Evolutionary conservation across 2,888 invertebrate species (phyloP), one percentile per base, ranked within the genome.

Genomic region (Yponomeuta sedellus): DNA sequence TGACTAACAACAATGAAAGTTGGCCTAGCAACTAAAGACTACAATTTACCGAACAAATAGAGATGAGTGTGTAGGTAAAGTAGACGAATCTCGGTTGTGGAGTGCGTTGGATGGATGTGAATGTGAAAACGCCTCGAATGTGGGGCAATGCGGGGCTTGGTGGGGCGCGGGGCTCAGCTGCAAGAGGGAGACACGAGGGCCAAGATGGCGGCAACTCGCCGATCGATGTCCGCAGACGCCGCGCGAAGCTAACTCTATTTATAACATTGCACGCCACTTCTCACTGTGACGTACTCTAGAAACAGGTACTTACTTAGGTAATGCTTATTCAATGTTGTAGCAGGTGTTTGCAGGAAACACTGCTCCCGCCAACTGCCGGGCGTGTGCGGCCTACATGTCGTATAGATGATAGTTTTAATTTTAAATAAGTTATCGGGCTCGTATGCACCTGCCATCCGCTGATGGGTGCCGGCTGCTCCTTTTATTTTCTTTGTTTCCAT

Each of bases 201-300:
- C 88, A 90, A 90, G 89, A 90, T 90, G 90, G 90, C 89, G 87
- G 85, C 86, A 87, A 88, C 89, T 88, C 86, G 83, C 79, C 90
- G 90, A 89, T 89, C 90, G 89, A 90, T 90, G 89, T 84, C 83
- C 75, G 75, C 77, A 89, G 89, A 88, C 89, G 86, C 82, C 79
- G 83, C 80, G 82, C 85, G 85, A 86, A 82, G 83, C 82, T 83
- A 76, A 84, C 86, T 85, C 87, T 89, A 88, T 89, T 87, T 87
- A 88, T 88, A 89, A 80, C 82, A 76, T 78, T 83, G 83, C 86
- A 86, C 83, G 80, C 83, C 81, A 82, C 83, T 85, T 82, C 75
- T 83, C 77, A 79, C 77, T 77, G 75, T 79, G 78, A 77, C 76
- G 78, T 78, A 64, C 12, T 4, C 64, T 64, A 64, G 64, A 56